phyloP scores from a whole-genome alignment of 2,888 invertebrate species.

The Drosophila pseudotalamancana region DNA sequence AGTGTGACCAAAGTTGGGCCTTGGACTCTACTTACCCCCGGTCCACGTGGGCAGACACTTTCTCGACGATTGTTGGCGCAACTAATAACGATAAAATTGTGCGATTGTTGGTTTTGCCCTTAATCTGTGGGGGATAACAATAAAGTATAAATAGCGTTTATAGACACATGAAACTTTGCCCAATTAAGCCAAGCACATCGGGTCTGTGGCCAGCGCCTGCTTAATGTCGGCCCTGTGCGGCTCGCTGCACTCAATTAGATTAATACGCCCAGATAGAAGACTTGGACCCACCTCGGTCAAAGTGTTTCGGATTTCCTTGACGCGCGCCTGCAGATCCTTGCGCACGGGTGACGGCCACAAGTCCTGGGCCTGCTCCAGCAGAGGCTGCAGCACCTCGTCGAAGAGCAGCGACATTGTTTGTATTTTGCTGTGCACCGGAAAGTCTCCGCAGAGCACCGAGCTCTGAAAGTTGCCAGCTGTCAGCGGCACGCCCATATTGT shows the following conservation, averaged over 20 bases:
- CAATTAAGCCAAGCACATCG: conserved; percentile 72
- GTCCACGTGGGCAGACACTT: conserved; percentile 85
- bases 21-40: conserved; percentile 81
- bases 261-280: conserved; percentile 60
- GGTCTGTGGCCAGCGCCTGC: conserved; percentile 4
- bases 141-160: conserved; percentile 71
- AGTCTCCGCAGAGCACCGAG: conserved; percentile 89
- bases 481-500: conserved; percentile 51
- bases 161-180: conserved; percentile 76
- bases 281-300: conserved; percentile 77
- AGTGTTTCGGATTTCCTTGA: conserved; percentile 86
- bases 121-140: conserved; percentile 81
- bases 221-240: conserved; percentile 2
- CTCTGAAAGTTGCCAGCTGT: conserved; percentile 83
- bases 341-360: conserved; percentile 90
- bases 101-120: conserved; percentile 93
- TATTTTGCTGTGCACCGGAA: conserved; percentile 88
- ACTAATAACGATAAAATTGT: conserved; percentile 95
- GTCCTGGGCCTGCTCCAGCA: conserved; percentile 88
- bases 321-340: conserved; percentile 89
- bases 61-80: conserved; percentile 88
- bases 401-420: conserved; percentile 89
- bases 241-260: conserved; percentile 74
- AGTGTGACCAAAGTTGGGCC: conserved; percentile 32
- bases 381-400: conserved; percentile 90